Evolutionary conservation across 92 coral and sea anemone genomes (phyloP).

Genomic region (Isaurus tuberculatus): DNA sequence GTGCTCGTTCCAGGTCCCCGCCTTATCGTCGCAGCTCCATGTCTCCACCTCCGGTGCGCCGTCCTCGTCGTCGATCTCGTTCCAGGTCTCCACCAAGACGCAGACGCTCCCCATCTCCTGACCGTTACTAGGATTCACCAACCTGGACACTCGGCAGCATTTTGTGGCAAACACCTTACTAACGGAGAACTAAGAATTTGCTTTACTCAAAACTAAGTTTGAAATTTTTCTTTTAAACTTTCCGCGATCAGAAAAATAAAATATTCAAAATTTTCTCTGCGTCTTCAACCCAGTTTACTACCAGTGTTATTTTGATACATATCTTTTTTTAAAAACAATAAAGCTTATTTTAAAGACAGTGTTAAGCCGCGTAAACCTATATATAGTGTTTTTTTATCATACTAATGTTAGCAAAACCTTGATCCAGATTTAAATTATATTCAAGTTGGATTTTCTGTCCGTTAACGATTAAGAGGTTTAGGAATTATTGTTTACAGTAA

Average conservation of each 20-base stretch:
- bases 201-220: background rate
- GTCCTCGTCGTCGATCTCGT: constrained; percentile 74
- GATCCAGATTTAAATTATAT: no score
- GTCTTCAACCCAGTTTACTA: background rate
- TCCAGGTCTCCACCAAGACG: constrained; percentile 83
- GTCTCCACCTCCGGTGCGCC: constrained; percentile 76
- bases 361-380: background rate
- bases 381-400: no score
- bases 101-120: constrained; percentile 82
- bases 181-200: background rate
- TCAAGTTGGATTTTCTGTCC: no score
- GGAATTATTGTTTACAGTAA: no score
- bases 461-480: no score
- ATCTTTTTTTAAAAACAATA: background rate
- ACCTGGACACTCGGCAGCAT: background rate
- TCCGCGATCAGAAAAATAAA: background rate
- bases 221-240: background rate
- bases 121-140: background rate
- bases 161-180: no score
- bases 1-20: constrained; percentile 77
- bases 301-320: background rate
- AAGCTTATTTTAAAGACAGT: background rate
- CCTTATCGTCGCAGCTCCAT: constrained; percentile 92
- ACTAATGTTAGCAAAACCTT: no score
- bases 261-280: background rate